phyloP scores from a whole-genome alignment of 2,888 invertebrate species.

The Sussaba pulchella region DNA sequence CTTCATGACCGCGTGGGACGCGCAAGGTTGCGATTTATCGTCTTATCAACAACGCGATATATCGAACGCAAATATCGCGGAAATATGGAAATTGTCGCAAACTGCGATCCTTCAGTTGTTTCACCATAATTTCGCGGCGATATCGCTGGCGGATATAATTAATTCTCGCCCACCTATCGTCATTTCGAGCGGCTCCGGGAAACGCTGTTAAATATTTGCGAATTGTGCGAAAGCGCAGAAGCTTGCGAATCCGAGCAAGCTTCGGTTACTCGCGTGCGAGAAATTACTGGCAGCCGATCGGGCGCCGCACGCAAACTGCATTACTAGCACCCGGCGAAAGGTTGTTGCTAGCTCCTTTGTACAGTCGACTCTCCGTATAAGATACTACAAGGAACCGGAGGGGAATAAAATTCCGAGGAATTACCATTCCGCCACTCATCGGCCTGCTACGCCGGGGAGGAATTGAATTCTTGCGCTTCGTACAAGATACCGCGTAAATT shows the following conservation, averaged over 20 bases:
- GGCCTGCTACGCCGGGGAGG: no score
- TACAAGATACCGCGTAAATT: no score
- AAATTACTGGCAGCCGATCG: slow-evolving; percentile 39
- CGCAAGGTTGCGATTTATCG: slow-evolving; percentile 30
- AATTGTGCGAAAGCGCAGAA: slow-evolving; percentile 6
- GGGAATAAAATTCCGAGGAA: no score
- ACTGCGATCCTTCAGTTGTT: background rate
- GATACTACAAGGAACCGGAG: no score
- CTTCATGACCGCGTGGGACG: slow-evolving; percentile 39
- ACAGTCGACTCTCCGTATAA: no score
- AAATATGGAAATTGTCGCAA: slow-evolving; percentile 32
- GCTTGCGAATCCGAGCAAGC: slow-evolving; percentile 21
- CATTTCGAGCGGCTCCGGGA: background rate
- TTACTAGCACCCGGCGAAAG: slow-evolving; percentile 20
- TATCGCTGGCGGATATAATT: background rate
- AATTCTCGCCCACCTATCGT: background rate
- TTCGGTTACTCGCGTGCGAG: slow-evolving; percentile 49
- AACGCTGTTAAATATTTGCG: background rate
- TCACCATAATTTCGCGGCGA: slow-evolving; percentile 1
- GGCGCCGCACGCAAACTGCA: slow-evolving; percentile 74
- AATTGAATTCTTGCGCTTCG: no score
- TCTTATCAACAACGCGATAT: slow-evolving; percentile 47
- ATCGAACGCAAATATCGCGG: slow-evolving; percentile 12
- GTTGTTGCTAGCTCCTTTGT: slow-evolving; percentile 37
- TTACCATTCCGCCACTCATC: no score